Conservation (phyloP, 2,113 vertebrate genomes). For the Neodon shergylaensis region DNA sequence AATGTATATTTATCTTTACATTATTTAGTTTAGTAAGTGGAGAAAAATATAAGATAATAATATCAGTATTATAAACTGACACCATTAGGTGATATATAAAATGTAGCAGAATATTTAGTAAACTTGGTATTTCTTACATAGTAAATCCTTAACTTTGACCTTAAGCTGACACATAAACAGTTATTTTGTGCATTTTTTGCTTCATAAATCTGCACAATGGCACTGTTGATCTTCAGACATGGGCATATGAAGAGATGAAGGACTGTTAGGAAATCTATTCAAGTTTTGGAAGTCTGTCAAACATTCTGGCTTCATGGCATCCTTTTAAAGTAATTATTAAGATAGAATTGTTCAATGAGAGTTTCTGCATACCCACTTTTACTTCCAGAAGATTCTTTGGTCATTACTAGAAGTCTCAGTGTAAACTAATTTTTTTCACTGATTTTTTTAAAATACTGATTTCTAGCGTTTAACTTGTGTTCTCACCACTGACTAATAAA, state of each 20-base stretch:
- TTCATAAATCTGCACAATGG: constrained; percentile 16
- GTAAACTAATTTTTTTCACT: neutral
- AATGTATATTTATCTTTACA: neutral
- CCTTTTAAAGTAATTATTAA: neutral
- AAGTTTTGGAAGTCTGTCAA: neutral
- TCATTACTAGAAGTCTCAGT: neutral
- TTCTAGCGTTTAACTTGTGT: constrained; percentile 5
- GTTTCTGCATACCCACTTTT: neutral
- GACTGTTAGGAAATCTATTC: neutral
- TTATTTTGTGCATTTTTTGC: neutral
- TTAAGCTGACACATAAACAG: neutral
- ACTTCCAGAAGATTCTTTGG: neutral
- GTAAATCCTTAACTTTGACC: neutral
- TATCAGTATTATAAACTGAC: neutral
- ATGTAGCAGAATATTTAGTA: neutral
- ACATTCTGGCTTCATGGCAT: neutral
- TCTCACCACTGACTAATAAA: constrained; percentile 42
- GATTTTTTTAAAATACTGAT: neutral
- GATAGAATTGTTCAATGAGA: neutral
- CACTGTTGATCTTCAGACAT: neutral
- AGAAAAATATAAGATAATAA: neutral
- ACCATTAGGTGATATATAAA: neutral
- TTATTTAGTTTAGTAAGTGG: neutral
- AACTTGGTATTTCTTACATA: neutral
- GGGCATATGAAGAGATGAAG: neutral